phyloP scores from a whole-genome alignment of 1,140 invertebrate genomes.

The Drosophila hydei region DNA sequence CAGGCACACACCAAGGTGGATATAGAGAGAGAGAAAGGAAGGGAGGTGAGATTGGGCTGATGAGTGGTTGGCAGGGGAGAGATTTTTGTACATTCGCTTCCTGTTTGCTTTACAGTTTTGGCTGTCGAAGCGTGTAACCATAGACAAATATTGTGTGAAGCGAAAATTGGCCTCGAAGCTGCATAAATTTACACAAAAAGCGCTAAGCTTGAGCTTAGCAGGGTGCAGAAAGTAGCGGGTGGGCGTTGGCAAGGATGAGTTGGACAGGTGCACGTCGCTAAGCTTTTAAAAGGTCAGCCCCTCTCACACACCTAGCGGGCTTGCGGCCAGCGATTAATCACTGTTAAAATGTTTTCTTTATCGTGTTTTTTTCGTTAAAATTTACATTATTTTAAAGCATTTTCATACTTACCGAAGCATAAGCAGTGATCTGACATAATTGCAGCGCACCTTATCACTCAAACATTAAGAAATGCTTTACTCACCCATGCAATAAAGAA shows the following conservation, averaged over 20 bases:
- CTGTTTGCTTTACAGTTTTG: conserved; percentile 81
- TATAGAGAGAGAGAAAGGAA: neutral
- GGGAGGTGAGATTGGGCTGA: neutral
- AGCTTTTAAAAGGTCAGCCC: conserved; percentile 72
- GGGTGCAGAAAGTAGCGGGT: conserved; percentile 1
- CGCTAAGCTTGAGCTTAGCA: conserved; percentile 34
- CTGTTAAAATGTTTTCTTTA: conserved; percentile 34
- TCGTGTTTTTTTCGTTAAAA: conserved; percentile 26
- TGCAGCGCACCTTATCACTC: conserved; percentile 7
- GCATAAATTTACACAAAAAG: conserved; percentile 80
- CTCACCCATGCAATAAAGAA: conserved; percentile 6
- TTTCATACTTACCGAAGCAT: neutral
- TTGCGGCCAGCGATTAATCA: conserved; percentile 55
- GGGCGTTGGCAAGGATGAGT: neutral
- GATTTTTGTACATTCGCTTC: conserved; percentile 35
- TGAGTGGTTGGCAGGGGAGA: conserved; percentile 4
- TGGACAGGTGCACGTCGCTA: conserved; percentile 62
- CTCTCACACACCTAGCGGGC: neutral
- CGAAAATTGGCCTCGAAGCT: conserved; percentile 72
- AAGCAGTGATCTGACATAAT: conserved; percentile 26
- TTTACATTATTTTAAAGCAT: conserved; percentile 22
- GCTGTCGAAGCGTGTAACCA: conserved; percentile 81
- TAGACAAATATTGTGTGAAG: conserved; percentile 75
- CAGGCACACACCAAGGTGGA: conserved; percentile 10
- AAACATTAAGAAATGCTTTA: conserved; percentile 13